Percentiles rank a stretch among this genome's conserved stretches.
These are phyloP conservation scores for Sprattus sprattus DNA, from an alignment of 2,113 vertebrate genomes.

Conservation along the genomic window DNA sequence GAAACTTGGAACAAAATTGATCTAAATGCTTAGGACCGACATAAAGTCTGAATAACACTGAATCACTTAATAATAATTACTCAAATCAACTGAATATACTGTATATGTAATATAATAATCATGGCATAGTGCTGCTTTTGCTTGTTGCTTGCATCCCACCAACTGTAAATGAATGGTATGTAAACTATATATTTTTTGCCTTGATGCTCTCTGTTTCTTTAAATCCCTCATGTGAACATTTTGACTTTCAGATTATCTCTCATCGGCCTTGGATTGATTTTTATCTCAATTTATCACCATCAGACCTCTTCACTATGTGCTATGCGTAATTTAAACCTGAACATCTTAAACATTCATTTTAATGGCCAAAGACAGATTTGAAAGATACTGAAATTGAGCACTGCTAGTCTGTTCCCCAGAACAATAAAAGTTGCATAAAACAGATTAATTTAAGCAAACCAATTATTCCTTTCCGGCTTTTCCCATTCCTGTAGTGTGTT, in stretches of 20 bases:
- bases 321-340: not conserved
- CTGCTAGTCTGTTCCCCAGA: not conserved
- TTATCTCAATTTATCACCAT: not conserved
- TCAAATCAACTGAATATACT: not conserved
- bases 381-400: not conserved
- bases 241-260: not conserved
- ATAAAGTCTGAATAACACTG: not conserved
- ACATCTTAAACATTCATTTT: not conserved
- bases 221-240: not conserved
- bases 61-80: not conserved
- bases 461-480: no score
- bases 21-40: not conserved
- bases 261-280: no score
- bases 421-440: no score
- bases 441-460: no score
- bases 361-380: not conserved
- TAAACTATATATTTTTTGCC: no score
- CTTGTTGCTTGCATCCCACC: no score
- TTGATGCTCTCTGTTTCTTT: no score
- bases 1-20: not conserved
- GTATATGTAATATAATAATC: no score
- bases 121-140: no score
- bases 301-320: not conserved
- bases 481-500: no score
- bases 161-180: no score